Conservation (phyloP, 2,888 invertebrate genomes). For the Acleris emargana region DNA sequence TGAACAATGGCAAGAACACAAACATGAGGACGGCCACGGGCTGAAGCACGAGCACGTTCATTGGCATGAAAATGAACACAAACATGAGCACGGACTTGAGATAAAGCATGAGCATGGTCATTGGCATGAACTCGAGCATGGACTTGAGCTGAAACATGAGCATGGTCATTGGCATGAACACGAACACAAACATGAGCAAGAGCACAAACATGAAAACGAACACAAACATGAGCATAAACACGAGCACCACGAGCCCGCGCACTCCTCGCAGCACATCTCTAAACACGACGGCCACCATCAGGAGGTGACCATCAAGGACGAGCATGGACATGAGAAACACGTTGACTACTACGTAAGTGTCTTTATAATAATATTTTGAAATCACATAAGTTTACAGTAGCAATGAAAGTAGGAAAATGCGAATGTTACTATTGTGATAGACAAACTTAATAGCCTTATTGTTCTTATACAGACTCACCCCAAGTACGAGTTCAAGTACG, state of each 20-base stretch:
- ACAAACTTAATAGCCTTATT: neutral
- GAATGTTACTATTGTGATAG: neutral
- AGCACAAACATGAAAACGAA: neutral
- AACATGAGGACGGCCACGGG: conserved; percentile 24
- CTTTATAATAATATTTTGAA: neutral
- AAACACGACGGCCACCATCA: conserved; percentile 48
- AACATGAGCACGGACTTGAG: conserved; percentile 35
- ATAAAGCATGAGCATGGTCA: conserved; percentile 21
- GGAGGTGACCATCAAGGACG: conserved; percentile 40
- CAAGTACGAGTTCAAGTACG: conserved; percentile 67
- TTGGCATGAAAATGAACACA: conserved; percentile 11
- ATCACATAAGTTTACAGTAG: no score
- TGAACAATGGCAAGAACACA: conserved; percentile 16
- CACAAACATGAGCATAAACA: conserved; percentile 7
- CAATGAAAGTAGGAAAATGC: no score
- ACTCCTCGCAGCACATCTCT: conserved; percentile 50
- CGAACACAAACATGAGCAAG: conserved; percentile 2
- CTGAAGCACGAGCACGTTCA: conserved; percentile 34
- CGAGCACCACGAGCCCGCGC: conserved; percentile 41
- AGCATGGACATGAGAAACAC: conserved; percentile 41
- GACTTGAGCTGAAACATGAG: conserved; percentile 38
- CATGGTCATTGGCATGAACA: conserved; percentile 7
- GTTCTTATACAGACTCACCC: conserved; percentile 47
- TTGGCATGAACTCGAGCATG: conserved; percentile 4
- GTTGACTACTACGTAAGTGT: conserved; percentile 45